Percentiles rank a stretch among this genome's conserved stretches.
Evolutionary conservation across 92 coral and sea anemone species (phyloP).

Genomic region (Zoanthus gigantus): DNA sequence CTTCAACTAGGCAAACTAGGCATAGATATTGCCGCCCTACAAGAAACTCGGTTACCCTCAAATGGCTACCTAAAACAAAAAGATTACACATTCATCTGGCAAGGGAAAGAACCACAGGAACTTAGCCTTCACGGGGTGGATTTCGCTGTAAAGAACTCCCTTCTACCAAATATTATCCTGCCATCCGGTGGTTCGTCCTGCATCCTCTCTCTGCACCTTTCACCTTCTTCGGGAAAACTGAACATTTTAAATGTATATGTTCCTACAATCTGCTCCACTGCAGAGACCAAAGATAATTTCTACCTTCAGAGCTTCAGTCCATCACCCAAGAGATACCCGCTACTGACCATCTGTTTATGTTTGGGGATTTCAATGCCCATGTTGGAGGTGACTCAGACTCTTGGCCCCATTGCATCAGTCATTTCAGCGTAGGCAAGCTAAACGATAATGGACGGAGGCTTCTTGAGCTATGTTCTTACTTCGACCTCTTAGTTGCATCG

Average conservation of each 20-base stretch:
- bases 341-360: background rate
- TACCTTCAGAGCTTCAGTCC: constrained; percentile 9
- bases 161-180: background rate
- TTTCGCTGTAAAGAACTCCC: constrained; percentile 25
- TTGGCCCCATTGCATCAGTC: constrained; percentile 38
- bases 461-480: too few species aligned
- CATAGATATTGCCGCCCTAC: background rate
- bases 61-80: background rate
- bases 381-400: constrained; percentile 45
- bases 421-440: background rate
- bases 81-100: background rate
- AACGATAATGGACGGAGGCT: too few species aligned
- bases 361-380: constrained; percentile 19
- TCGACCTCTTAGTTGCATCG: too few species aligned
- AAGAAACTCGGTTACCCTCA: background rate
- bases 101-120: background rate
- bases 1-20: background rate
- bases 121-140: background rate
- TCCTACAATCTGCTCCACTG: constrained; percentile 24
- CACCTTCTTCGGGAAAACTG: constrained; percentile 6
- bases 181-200: constrained; percentile 14
- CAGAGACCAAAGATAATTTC: too few species aligned
- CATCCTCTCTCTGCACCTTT: constrained; percentile 36
- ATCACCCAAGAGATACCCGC: background rate
- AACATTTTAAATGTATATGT: constrained; percentile 32